Base-by-base conservation (phyloP, 2,797 vertebrate genomes). In the Hypotaenidia okinawae region DNA sequence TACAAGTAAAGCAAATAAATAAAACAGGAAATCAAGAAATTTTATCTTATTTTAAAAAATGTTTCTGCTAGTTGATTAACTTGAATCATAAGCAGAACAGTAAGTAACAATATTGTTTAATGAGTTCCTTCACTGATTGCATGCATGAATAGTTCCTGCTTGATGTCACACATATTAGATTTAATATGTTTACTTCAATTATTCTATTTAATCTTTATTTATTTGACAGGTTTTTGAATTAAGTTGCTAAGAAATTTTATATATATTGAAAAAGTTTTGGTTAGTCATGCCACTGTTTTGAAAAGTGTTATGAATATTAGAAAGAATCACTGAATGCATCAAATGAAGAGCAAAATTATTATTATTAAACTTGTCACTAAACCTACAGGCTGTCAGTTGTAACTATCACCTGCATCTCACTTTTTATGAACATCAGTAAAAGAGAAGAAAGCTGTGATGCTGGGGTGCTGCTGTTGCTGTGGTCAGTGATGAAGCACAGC, bases 141-240 rank as follows among this genome's bases (percentile, higher is more conserved):
- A 30, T 77, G 49, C 9, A 75, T 2, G 5, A 89, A 25, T 47
- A 87, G 45, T 27, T 80, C 27, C 21, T 78, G 52, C n/a, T 47
- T 91, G 33, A 83, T 72, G 37, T 39, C 33, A 91, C 62, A 63
- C 39, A 32, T 23, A 55, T 43, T 72, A 52, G 37, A 61, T 66
- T 92, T 68, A 91, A 33, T 78, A 80, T 21, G 13, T 87, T 91
- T 95, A 69, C 47, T 59, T 86, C 19, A 93, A 66, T 63, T 55
- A 58, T 7, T 54, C 37, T 69, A 63, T 61, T 79, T 87, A 96
- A 69, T 62, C 16, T 14, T 58, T 14, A 9, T 47, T 72, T 69
- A 88, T 73, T 66, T 72, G 43, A 85, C 62, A 72, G 5, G 54
- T 18, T 75, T 82, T 75, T 59, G 4, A 84, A 95, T 89, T 63